Evolutionary conservation across 2,113 vertebrate species (phyloP), one percentile per base, ranked within the genome.

Genomic region (Nothobranchius kuhntae): DNA sequence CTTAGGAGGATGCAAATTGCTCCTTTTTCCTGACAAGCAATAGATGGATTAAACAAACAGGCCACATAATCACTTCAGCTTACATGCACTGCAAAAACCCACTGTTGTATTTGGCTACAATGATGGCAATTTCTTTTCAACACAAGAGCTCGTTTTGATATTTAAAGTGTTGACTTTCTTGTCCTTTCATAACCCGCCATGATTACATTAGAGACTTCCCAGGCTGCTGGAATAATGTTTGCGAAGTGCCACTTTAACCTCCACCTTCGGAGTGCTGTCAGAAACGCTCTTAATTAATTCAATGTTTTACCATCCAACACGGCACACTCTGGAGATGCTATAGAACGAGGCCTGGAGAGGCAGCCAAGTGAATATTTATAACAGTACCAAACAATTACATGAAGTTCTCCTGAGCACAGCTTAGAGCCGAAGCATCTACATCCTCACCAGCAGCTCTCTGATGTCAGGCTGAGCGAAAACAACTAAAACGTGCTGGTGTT

Each of bases 1-100:
- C 86, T 87, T 78, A 36, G 36, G 2, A 5, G 56, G 38, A 73
- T 80, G 82, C 64, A 90, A 85, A 89, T 87, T 85, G 71, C 42
- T 78, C 87, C 30, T 86, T 81, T 90, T 87, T 81, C 52, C 82
- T 53, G 56, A 54, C 70, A 75, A 75, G 84, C 81, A 68, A 36
- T 55, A 80, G 72, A 38, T 79, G 74, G 73, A 84, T 89, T 85
- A 89, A 89, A 86, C 80, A 82, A 89, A 87, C 80, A 79, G 64
- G 70, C 77, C 65, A 68, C 75, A 57, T 30, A 67, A 59, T 26
- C 56, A 38, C 24, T 60, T 62, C n/a, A 45, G 62, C 24, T 38
- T 65, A n/a, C 17, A 58, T 24, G 21, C n/a, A 56, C 15, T 61
- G 48, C n/a, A 40, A 51, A 48, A 54, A 44, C 4, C 17, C 26